A percentile compares a stretch with the other conserved stretches of the same genome.
These are phyloP conservation scores for Macroteleia sp. DNA, from an alignment of 2,888 invertebrate genomes.

Conservation along the genomic window DNA sequence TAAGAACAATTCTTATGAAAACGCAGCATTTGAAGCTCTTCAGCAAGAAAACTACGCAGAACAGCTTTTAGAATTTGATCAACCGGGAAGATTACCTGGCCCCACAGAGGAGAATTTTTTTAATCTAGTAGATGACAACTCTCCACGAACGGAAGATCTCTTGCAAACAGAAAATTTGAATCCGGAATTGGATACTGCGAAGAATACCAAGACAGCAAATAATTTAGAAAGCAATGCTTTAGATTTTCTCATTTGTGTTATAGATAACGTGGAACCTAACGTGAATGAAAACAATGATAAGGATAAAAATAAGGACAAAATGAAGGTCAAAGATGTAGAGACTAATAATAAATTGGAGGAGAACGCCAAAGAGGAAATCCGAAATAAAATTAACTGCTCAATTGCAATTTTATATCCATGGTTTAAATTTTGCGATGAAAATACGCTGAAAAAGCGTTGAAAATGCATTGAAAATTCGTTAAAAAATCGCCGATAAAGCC, in stretches of 20 bases:
- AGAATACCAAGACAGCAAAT: constrained; percentile 7
- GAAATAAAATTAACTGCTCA: no score
- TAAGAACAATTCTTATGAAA: constrained; percentile 67
- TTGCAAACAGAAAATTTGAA: constrained; percentile 42
- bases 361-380: no score
- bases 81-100: constrained; percentile 53
- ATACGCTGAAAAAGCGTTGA: no score
- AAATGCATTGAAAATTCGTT: no score
- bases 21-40: constrained; percentile 66
- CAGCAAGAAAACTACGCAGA: constrained; percentile 66
- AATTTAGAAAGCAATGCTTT: constrained; percentile 54
- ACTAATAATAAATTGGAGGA: background rate
- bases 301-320: constrained; percentile 20
- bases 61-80: constrained; percentile 70
- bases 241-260: constrained; percentile 61
- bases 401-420: no score
- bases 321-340: constrained; percentile 9
- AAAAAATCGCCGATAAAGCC: no score
- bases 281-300: constrained; percentile 21
- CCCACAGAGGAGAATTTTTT: constrained; percentile 74
- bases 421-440: no score
- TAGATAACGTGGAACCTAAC: constrained; percentile 55
- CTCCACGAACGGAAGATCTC: constrained; percentile 61
- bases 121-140: constrained; percentile 67
- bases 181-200: constrained; percentile 31